Evolutionary conservation across 2,113 vertebrate species (phyloP).

Genomic region (Oryzias curvinotus): DNA sequence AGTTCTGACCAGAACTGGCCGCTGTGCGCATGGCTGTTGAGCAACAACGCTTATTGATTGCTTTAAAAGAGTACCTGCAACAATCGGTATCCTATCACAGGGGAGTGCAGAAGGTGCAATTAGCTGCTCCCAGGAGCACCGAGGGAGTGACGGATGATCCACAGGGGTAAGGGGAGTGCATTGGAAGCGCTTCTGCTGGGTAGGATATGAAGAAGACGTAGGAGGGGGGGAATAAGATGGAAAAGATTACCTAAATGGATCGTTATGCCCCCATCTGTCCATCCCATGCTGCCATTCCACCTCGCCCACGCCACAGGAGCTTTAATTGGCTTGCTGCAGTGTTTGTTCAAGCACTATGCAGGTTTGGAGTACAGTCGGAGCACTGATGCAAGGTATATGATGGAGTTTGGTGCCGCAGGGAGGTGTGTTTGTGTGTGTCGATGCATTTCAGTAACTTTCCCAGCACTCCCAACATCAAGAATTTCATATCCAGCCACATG

Average conservation of each 20-base stretch:
- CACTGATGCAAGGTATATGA: conserved; percentile 58
- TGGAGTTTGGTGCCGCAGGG: conserved; percentile 48
- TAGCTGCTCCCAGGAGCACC: conserved; percentile 69
- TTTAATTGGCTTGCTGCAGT: conserved; percentile 75
- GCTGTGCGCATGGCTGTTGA: conserved; percentile 43
- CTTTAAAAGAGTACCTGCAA: conserved; percentile 61
- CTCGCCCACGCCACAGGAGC: conserved; percentile 65
- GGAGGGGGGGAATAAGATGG: conserved; percentile 4
- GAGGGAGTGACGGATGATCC: conserved; percentile 70
- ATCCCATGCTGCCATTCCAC: conserved; percentile 59
- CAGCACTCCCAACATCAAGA: conserved; percentile 31
- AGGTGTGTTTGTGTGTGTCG: conserved; percentile 15
- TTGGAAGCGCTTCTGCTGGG: conserved; percentile 22
- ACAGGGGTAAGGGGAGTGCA: conserved; percentile 24
- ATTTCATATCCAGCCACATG: conserved; percentile 52
- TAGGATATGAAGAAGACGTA: conserved; percentile 14
- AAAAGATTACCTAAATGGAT: conserved; percentile 65
- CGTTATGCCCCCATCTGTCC: conserved; percentile 72
- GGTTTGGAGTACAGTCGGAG: conserved; percentile 68
- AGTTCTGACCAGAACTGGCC: too few species aligned
- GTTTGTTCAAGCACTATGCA: conserved; percentile 68
- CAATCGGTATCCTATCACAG: conserved; percentile 76
- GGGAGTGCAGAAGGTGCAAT: conserved; percentile 76
- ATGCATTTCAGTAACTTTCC: conserved; percentile 5
- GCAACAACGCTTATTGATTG: conserved; percentile 72